These are phyloP conservation scores for Talpa occidentalis DNA, from an alignment of 2,113 vertebrate species.

Conservation along the genomic window DNA sequence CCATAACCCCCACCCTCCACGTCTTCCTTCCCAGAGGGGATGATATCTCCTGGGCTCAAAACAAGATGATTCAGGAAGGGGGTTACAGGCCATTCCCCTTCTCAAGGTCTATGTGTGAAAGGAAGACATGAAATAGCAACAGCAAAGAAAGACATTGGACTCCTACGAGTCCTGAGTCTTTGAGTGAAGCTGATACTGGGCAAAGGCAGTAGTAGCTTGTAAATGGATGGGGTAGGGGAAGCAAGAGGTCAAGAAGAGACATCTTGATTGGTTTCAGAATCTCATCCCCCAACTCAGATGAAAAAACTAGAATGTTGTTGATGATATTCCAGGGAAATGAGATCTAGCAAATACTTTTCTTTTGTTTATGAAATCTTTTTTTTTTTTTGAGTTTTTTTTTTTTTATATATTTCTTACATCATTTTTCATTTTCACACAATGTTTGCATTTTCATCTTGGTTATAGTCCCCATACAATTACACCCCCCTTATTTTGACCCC, in stretches of 20 bases:
- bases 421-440: no score
- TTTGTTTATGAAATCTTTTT: conserved; percentile 62
- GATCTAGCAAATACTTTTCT: neutral
- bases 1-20: fast-evolving
- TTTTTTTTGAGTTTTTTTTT: no score
- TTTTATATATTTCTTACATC: no score
- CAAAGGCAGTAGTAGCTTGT: neutral
- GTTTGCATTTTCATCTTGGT: no score
- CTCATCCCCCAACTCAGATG: neutral
- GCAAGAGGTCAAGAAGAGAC: neutral
- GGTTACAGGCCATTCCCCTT: no score
- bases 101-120: neutral
- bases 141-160: neutral
- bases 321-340: conserved; percentile 37
- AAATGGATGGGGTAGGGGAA: neutral
- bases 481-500: no score
- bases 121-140: neutral
- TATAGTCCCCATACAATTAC: no score
- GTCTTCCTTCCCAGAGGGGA: neutral
- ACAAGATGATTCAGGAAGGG: neutral
- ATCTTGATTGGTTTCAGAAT: neutral
- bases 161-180: neutral
- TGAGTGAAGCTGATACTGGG: neutral
- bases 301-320: conserved; percentile 47
- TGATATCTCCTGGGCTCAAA: neutral